phyloP scores from a whole-genome alignment of 2,113 vertebrate genomes.

The Coturnix japonica region DNA sequence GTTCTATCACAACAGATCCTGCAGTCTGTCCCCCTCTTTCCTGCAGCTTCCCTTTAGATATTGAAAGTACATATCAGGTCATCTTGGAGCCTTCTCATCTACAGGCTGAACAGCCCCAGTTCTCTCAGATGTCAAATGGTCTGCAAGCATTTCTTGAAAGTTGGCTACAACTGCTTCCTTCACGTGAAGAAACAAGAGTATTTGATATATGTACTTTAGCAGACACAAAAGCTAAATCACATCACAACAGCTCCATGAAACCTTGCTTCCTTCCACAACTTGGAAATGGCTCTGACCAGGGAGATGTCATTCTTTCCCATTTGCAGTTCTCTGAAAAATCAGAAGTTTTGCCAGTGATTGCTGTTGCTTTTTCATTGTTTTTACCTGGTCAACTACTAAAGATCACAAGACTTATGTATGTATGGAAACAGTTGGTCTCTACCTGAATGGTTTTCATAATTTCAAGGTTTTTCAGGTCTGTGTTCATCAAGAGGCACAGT shows the following conservation, averaged over 20 bases:
- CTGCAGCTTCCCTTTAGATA: no score
- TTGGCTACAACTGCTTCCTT: background rate
- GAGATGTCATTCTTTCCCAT: background rate
- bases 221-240: no score
- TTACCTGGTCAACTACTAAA: background rate
- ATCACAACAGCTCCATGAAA: accelerated
- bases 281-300: accelerated
- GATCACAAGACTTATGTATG: accelerated
- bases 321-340: background rate
- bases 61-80: no score
- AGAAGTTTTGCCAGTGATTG: background rate
- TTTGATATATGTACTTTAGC: background rate
- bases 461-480: background rate
- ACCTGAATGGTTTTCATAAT: background rate
- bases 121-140: background rate
- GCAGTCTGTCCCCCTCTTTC: no score
- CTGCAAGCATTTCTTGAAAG: background rate
- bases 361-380: accelerated
- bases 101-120: no score
- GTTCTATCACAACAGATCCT: no score
- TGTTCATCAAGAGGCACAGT: background rate
- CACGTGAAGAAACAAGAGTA: accelerated
- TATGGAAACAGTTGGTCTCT: accelerated
- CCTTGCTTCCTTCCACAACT: background rate
- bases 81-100: no score